Evolutionary conservation across 2,888 invertebrate species (phyloP).

Genomic region (Lasioglossum oenotherae): DNA sequence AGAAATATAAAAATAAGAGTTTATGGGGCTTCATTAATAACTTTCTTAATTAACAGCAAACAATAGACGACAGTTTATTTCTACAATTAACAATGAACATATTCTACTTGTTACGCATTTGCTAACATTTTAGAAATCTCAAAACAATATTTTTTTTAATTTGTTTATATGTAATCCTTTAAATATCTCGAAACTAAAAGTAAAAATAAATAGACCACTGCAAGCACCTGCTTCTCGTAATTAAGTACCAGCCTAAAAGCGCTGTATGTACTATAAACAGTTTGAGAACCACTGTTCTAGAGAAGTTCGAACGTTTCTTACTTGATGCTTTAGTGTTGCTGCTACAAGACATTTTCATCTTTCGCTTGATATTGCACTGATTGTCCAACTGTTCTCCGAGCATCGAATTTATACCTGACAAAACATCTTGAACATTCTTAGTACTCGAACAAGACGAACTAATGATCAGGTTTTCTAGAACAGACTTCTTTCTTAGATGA

Average conservation of each 20-base stretch:
- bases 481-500: not conserved
- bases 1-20: too few relatives aligned
- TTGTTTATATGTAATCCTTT: too few relatives aligned
- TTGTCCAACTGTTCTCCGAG: not conserved
- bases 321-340: not conserved
- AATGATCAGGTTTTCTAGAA: constrained; percentile 16
- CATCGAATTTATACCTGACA: not conserved
- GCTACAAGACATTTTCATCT: not conserved
- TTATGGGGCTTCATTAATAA: too few relatives aligned
- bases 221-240: not conserved
- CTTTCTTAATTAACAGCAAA: too few relatives aligned
- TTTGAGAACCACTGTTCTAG: not conserved
- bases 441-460: not conserved
- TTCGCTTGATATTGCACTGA: not conserved
- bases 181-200: too few relatives aligned
- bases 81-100: too few relatives aligned
- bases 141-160: too few relatives aligned
- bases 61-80: too few relatives aligned
- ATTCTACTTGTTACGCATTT: too few relatives aligned
- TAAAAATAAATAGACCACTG: too few relatives aligned
- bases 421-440: not conserved
- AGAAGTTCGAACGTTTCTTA: constrained; percentile 10
- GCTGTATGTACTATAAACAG: not conserved
- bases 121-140: too few relatives aligned
- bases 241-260: not conserved